Conservation (phyloP, 2,113 vertebrate genomes). For the Leucopternis melanops region DNA sequence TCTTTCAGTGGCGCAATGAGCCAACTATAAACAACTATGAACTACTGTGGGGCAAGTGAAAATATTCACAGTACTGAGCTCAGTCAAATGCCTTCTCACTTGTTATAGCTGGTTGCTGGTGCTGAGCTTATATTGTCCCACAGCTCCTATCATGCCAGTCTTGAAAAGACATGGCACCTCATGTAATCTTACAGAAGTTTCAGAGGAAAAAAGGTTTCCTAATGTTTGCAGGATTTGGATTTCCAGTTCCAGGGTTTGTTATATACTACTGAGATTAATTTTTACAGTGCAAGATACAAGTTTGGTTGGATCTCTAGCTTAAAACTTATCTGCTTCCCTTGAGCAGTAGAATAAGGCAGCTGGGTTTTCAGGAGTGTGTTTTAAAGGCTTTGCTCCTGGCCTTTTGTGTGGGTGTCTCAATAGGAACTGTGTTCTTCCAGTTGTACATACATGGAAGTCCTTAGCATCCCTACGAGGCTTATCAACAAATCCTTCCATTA, state of each 20-base stretch:
- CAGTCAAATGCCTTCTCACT: background rate
- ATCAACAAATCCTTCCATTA: background rate
- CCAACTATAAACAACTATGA: background rate
- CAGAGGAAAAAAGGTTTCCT: background rate
- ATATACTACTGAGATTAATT: background rate
- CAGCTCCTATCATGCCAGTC: background rate
- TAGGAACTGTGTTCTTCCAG: background rate
- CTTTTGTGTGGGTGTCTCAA: background rate
- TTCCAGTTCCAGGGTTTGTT: background rate
- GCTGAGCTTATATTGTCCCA: background rate
- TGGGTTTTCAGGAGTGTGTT: background rate
- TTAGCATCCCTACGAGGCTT: background rate
- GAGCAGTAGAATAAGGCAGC: background rate
- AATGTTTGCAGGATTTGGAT: background rate
- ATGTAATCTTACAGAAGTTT: background rate
- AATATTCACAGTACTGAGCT: background rate
- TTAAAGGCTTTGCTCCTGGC: background rate
- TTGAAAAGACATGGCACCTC: background rate
- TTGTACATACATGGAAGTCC: accelerated
- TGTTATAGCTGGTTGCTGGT: background rate
- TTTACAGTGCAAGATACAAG: background rate
- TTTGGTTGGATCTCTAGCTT: background rate
- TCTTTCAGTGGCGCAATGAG: background rate
- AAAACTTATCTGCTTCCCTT: background rate
- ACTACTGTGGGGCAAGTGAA: background rate